Conservation (phyloP, 2,888 invertebrate species). For the Perizoma affinitatum region DNA sequence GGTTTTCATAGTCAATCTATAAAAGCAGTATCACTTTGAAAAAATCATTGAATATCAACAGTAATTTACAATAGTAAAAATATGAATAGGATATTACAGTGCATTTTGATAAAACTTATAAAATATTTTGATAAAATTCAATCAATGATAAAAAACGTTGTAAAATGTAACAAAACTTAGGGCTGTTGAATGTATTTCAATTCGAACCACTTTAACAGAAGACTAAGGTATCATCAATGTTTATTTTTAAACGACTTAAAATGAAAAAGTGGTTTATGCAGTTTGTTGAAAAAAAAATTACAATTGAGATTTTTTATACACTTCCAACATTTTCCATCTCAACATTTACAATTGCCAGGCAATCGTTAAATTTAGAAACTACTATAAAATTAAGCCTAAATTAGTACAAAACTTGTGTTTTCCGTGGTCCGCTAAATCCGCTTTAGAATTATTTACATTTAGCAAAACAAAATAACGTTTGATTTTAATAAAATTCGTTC, state of each 20-base stretch:
- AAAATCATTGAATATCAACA: conserved; percentile 28
- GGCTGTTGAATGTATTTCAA: background rate
- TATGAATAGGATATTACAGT: conserved; percentile 30
- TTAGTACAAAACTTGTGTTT: conserved; percentile 54
- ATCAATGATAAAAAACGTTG: conserved; percentile 24
- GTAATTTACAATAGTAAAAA: conserved; percentile 27
- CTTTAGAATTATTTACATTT: conserved; percentile 57
- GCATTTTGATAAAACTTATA: conserved; percentile 32
- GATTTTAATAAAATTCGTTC: background rate
- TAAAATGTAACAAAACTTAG: background rate
- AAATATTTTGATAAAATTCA: too few relatives aligned
- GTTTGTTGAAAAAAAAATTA: background rate
- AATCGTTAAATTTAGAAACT: conserved; percentile 31
- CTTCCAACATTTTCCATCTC: conserved; percentile 7
- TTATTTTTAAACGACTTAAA: background rate
- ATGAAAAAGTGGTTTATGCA: too few relatives aligned
- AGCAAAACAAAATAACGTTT: conserved; percentile 32
- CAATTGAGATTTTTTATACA: conserved; percentile 6
- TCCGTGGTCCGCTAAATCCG: conserved; percentile 65
- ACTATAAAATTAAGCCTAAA: conserved; percentile 41
- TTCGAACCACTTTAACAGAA: conserved; percentile 3
- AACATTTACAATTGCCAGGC: conserved; percentile 33
- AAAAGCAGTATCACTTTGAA: conserved; percentile 26
- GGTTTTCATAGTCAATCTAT: too few relatives aligned
- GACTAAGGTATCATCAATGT: background rate